phyloP scores from a whole-genome alignment of 2,797 vertebrate genomes.

The Chelidonichthys spinosus region DNA sequence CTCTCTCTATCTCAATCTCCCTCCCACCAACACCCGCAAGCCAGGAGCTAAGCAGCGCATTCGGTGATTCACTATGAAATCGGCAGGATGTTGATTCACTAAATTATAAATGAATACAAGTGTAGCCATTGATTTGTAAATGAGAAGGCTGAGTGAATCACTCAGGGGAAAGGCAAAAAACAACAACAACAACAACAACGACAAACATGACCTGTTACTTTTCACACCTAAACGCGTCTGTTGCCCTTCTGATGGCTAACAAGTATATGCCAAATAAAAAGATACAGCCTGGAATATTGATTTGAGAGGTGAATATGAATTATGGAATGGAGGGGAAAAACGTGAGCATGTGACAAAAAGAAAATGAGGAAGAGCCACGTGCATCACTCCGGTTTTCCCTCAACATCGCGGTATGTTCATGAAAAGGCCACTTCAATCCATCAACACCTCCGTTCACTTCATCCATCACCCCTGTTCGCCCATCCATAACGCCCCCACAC shows the following conservation, averaged over 20 bases:
- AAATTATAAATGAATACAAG: conserved; percentile 67
- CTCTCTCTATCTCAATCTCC: conserved; percentile 34
- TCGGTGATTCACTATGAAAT: conserved; percentile 67
- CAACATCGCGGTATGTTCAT: conserved; percentile 36
- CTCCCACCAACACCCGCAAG: conserved; percentile 52
- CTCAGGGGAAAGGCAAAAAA: conserved; percentile 31
- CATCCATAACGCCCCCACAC: conserved; percentile 52
- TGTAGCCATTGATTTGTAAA: conserved; percentile 59
- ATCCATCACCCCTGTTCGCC: conserved; percentile 64
- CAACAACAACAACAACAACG: conserved; percentile 24
- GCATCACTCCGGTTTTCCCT: conserved; percentile 22
- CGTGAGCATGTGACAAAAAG: conserved; percentile 21
- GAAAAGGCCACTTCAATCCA: conserved; percentile 72
- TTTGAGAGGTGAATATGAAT: conserved; percentile 52
- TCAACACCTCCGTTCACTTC: conserved; percentile 51
- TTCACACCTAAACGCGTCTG: conserved; percentile 50
- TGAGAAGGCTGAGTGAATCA: conserved; percentile 56
- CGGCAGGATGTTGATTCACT: conserved; percentile 66
- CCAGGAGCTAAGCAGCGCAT: conserved; percentile 50
- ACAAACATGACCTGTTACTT: conserved; percentile 53
- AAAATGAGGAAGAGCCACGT: conserved; percentile 10
- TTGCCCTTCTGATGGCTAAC: conserved; percentile 28
- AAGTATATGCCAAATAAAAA: conserved; percentile 42
- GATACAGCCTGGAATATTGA: conserved; percentile 44
- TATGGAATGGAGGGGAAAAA: conserved; percentile 32